Conservation (phyloP, 2,797 vertebrate species). For the Zonotrichia albicollis region DNA sequence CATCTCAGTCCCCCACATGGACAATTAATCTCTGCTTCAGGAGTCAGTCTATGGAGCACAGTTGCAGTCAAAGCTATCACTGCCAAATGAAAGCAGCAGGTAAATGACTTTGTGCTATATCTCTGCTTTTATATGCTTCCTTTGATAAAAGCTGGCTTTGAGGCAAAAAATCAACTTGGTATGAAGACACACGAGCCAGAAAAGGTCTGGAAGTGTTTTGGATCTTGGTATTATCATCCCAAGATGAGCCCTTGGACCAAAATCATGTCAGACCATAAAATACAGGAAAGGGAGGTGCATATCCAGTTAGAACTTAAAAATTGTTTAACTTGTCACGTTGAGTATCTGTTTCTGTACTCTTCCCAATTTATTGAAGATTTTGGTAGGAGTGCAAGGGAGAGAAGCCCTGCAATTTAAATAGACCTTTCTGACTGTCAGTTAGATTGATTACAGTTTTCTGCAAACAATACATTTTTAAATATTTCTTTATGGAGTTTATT, state of each 20-base stretch:
- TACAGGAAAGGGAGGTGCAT: not conserved
- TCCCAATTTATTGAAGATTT: not conserved
- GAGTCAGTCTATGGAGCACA: not conserved
- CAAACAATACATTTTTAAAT: slow-evolving; percentile 56
- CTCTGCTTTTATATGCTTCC: not conserved
- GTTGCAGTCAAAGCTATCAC: not conserved
- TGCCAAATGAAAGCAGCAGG: not conserved
- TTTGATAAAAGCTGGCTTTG: not conserved
- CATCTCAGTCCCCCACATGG: not conserved
- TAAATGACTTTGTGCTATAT: not conserved
- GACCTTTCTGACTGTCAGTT: slow-evolving; percentile 60
- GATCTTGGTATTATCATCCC: not conserved
- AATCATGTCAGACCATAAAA: not conserved
- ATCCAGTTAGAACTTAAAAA: not conserved
- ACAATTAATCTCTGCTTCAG: slow-evolving; percentile 13
- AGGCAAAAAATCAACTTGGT: not conserved
- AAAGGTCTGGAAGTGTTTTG: not conserved
- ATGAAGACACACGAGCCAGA: not conserved
- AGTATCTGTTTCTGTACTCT: not conserved
- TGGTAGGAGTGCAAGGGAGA: slow-evolving; percentile 21
- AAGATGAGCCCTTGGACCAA: not conserved
- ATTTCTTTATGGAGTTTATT: slow-evolving; percentile 45
- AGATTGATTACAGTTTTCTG: slow-evolving; percentile 54
- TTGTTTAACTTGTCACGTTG: not conserved
- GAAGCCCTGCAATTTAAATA: slow-evolving; percentile 52